Evolutionary conservation across 2,113 vertebrate genomes (phyloP).

Genomic region (Typhlomys cinereus): DNA sequence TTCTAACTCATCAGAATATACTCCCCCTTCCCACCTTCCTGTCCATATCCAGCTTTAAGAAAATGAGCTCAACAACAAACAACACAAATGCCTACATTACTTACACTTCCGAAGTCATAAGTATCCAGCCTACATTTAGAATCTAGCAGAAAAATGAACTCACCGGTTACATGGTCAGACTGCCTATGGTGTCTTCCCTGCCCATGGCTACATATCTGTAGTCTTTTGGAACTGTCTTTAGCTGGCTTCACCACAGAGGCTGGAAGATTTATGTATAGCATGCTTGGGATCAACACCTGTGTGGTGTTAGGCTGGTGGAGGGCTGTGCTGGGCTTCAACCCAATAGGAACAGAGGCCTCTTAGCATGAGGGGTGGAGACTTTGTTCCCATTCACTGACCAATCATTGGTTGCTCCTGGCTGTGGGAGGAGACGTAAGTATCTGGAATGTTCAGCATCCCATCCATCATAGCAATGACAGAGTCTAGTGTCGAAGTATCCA

Average conservation of each 20-base stretch:
- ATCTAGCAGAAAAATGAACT: background rate
- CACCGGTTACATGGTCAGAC: background rate
- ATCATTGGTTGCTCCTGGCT: background rate
- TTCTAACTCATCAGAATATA: background rate
- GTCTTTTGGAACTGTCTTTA: background rate
- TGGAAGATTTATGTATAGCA: too few species aligned
- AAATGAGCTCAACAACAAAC: background rate
- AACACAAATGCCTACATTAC: too few species aligned
- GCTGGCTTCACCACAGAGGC: background rate
- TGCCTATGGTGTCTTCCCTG: background rate
- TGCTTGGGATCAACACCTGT: background rate
- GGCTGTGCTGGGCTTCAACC: fast-evolving
- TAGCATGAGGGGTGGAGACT: background rate
- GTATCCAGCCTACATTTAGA: background rate
- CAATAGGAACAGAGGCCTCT: fast-evolving
- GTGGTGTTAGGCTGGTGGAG: fast-evolving
- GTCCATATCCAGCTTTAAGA: background rate
- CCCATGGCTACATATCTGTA: background rate
- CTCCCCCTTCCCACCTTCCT: background rate
- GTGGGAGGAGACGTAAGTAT: background rate
- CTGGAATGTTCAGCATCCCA: background rate
- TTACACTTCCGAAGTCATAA: too few species aligned
- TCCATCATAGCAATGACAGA: background rate
- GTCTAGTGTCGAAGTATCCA: background rate
- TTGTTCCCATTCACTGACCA: too few species aligned